Evolutionary conservation across 2,888 invertebrate genomes (phyloP).

Genomic region (Noctua pronuba): DNA sequence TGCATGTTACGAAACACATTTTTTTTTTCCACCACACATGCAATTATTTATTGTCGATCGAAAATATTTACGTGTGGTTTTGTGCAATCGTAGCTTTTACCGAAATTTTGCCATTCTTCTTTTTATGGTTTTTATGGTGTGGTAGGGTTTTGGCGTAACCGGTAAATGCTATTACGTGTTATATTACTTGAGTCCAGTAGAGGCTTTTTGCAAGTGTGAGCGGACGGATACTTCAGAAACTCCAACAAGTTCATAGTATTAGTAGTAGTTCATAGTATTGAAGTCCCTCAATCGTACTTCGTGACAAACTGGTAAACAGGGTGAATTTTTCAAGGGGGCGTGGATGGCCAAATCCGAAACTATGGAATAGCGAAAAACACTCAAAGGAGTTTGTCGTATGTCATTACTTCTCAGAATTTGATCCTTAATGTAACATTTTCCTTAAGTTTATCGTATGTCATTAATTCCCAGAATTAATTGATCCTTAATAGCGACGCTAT

Average conservation of each 20-base stretch:
- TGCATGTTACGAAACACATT: conserved; percentile 81
- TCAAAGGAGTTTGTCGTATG: too few species aligned
- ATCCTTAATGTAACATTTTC: too few species aligned
- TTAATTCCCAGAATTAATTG: too few species aligned
- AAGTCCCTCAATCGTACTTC: not conserved
- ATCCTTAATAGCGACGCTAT: too few species aligned
- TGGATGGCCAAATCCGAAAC: too few species aligned
- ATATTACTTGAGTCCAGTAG: not conserved
- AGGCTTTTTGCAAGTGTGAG: not conserved
- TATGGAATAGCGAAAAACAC: too few species aligned
- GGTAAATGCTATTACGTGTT: not conserved
- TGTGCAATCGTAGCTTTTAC: not conserved
- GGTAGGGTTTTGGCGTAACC: not conserved
- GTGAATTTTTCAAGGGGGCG: too few species aligned
- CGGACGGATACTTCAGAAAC: not conserved
- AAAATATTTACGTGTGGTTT: not conserved
- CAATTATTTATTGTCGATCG: conserved; percentile 30
- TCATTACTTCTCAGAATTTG: too few species aligned
- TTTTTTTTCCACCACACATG: conserved; percentile 53
- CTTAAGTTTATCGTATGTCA: too few species aligned
- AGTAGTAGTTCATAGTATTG: not conserved
- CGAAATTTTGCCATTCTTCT: not conserved
- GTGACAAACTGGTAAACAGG: not conserved
- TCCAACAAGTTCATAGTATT: not conserved
- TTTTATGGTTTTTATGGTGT: not conserved